phyloP scores from a whole-genome alignment of 2,113 vertebrate species.

The Nicator chloris region DNA sequence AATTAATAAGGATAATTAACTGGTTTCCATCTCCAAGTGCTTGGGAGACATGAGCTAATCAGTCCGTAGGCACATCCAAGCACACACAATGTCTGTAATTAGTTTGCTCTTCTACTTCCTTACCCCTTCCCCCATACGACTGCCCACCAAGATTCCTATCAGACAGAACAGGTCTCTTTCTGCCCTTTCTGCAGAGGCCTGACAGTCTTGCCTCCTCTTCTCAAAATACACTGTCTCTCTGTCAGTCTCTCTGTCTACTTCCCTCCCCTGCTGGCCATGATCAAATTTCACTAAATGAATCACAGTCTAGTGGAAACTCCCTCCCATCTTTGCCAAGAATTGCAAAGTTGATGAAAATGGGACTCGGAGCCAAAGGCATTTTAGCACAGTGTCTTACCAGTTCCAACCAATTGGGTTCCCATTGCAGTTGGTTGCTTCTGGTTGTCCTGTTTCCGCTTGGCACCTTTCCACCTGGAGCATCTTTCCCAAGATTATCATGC shows the following conservation, averaged over 20 bases:
- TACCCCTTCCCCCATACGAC: neutral
- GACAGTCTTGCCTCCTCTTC: neutral
- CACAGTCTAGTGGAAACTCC: constrained; percentile 68
- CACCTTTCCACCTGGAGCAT: neutral
- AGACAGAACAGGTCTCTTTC: constrained; percentile 25
- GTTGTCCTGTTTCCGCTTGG: neutral
- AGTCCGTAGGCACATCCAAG: constrained; percentile 9
- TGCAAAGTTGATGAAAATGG: constrained; percentile 63
- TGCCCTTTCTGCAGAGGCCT: neutral
- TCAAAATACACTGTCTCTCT: neutral
- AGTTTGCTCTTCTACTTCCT: constrained; percentile 20
- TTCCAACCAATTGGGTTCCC: constrained; percentile 10
- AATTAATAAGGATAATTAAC: constrained; percentile 45
- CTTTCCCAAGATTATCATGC: neutral
- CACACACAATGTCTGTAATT: constrained; percentile 13
- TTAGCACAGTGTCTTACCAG: constrained; percentile 21
- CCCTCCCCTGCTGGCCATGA: constrained; percentile 40
- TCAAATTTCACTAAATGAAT: constrained; percentile 68
- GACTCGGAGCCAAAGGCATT: constrained; percentile 11
- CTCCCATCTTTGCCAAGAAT: constrained; percentile 58
- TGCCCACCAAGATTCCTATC: constrained; percentile 37
- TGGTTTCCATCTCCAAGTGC: constrained; percentile 41
- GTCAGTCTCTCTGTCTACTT: constrained; percentile 37
- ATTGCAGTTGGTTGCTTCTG: neutral
- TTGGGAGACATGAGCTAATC: constrained; percentile 53